Conservation (phyloP, 2,888 invertebrate genomes). For the Apotomis turbidana region DNA sequence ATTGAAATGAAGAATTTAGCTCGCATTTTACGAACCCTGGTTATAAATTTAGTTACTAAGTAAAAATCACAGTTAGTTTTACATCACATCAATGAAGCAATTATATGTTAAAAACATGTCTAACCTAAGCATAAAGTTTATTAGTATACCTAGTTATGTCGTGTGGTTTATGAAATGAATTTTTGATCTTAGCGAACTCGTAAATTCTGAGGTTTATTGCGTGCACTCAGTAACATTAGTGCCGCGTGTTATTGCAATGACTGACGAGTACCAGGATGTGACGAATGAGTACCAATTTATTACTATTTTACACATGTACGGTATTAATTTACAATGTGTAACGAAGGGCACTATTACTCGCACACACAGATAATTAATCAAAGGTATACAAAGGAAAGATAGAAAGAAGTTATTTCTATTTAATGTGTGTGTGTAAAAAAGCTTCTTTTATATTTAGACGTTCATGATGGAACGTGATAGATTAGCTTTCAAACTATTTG, state of each 20-base stretch:
- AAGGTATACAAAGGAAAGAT: background rate
- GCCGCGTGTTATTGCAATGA: background rate
- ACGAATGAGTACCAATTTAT: slow-evolving; percentile 6
- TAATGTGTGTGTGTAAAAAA: too few relatives aligned
- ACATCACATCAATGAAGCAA: too few relatives aligned
- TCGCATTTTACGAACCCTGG: too few relatives aligned
- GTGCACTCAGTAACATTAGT: background rate
- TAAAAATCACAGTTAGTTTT: too few relatives aligned
- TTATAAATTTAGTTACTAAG: too few relatives aligned
- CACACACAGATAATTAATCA: background rate
- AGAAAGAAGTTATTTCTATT: too few relatives aligned
- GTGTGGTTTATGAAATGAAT: slow-evolving; percentile 2
- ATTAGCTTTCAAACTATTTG: too few relatives aligned
- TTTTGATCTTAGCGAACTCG: slow-evolving; percentile 3
- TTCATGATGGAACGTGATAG: too few relatives aligned
- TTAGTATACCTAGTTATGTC: background rate
- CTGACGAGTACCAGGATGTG: slow-evolving; percentile 13
- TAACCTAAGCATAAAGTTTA: background rate
- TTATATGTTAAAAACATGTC: background rate
- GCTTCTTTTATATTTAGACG: too few relatives aligned
- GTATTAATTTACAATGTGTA: background rate
- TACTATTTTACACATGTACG: background rate
- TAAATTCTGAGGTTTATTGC: background rate
- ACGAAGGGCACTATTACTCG: too few relatives aligned
- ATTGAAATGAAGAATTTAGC: too few relatives aligned